Conservation (phyloP, 1,140 invertebrate species). For the Stegodyphus dumicola region DNA sequence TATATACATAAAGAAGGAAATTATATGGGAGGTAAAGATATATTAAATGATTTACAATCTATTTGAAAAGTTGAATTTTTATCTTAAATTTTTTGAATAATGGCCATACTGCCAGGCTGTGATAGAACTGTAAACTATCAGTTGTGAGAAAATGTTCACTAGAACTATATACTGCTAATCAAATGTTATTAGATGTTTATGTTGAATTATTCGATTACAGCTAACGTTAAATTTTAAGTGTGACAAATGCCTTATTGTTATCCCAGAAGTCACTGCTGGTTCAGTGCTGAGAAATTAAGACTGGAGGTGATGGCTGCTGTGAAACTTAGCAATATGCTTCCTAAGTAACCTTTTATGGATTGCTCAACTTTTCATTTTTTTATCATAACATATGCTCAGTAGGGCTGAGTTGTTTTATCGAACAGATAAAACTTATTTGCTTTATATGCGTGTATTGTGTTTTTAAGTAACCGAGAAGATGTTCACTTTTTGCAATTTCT, state of each 20-base stretch:
- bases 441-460: too few species aligned
- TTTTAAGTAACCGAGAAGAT: too few species aligned
- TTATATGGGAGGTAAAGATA: too few species aligned
- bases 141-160: background rate
- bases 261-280: slow-evolving; percentile 44
- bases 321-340: slow-evolving; percentile 18
- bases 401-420: too few species aligned
- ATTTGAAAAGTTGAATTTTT: too few species aligned
- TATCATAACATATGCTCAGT: too few species aligned
- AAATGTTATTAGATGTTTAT: slow-evolving; percentile 13
- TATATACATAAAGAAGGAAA: too few species aligned
- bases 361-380: too few species aligned
- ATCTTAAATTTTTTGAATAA: background rate
- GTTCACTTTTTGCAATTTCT: too few species aligned
- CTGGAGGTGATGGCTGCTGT: background rate
- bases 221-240: slow-evolving; percentile 20
- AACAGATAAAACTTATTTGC: too few species aligned
- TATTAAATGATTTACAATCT: too few species aligned
- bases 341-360: background rate
- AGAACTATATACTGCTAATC: slow-evolving; percentile 1
- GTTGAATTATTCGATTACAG: slow-evolving; percentile 29
- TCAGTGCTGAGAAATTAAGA: slow-evolving; percentile 28
- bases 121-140: slow-evolving; percentile 21
- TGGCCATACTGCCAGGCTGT: slow-evolving; percentile 47
- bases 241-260: slow-evolving; percentile 40